Conservation (phyloP, 2,888 invertebrate genomes). For the Dryococelus australis region DNA sequence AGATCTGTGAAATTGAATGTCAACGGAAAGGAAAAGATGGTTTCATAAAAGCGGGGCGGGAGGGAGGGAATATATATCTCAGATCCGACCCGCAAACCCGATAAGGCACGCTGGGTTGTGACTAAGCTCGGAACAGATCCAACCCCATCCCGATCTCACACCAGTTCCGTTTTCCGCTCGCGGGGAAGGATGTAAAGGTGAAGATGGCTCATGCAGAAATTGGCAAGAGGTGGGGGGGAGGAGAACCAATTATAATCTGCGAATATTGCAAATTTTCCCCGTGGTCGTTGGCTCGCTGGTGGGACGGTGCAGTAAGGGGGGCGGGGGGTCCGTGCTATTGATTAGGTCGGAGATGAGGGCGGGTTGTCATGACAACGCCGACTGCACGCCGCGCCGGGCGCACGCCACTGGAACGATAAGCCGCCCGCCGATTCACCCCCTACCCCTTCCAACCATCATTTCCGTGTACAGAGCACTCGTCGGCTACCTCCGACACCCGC, state of each 20-base stretch:
- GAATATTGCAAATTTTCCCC: neutral
- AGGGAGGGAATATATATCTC: too few relatives aligned
- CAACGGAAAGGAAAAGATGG: too few relatives aligned
- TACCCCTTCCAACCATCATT: neutral
- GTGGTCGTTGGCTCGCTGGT: too few relatives aligned
- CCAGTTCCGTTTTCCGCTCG: neutral
- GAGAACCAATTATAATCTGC: conserved; percentile 8
- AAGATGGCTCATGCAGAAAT: neutral
- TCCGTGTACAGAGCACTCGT: too few relatives aligned
- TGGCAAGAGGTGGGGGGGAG: neutral
- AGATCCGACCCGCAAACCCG: too few relatives aligned
- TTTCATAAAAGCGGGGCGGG: too few relatives aligned
- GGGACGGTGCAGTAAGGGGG: neutral
- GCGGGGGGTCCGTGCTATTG: neutral
- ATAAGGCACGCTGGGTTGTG: too few relatives aligned
- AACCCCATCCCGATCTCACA: too few relatives aligned
- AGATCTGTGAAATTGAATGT: too few relatives aligned
- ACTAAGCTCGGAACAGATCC: too few relatives aligned
- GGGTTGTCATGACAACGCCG: neutral
- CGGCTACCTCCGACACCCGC: too few relatives aligned
- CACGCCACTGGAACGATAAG: neutral
- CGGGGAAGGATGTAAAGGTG: neutral
- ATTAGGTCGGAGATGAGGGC: neutral
- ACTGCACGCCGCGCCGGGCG: neutral
- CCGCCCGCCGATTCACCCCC: neutral